Evolutionary conservation across 2,888 invertebrate species (phyloP).

Genomic region (Auanema freiburgensis): DNA sequence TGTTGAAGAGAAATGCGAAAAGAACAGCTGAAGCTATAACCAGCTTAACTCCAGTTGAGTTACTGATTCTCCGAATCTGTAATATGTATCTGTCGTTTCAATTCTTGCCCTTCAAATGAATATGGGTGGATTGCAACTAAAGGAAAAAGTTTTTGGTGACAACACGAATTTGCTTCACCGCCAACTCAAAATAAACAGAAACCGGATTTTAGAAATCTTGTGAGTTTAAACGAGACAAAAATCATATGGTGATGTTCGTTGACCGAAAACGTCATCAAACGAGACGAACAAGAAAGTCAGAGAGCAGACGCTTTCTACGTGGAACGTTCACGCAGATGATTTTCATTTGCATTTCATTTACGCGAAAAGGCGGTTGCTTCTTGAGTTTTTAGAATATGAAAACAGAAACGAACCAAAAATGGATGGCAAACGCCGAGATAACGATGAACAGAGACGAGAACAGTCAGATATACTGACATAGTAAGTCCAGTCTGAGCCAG

Average conservation of each 20-base stretch:
- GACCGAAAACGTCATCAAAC: too few relatives aligned
- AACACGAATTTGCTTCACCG: too few relatives aligned
- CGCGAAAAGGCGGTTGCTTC: conserved; percentile 4
- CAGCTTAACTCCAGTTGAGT: conserved; percentile 35
- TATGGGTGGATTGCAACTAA: too few relatives aligned
- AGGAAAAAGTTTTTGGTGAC: too few relatives aligned
- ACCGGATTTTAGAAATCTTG: too few relatives aligned
- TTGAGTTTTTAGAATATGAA: background rate
- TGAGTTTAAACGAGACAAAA: too few relatives aligned
- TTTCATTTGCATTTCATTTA: conserved; percentile 37
- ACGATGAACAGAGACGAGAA: conserved; percentile 56
- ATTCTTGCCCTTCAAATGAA: too few relatives aligned
- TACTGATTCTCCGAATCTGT: conserved; percentile 52
- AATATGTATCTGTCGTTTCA: conserved; percentile 7
- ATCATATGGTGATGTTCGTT: too few relatives aligned
- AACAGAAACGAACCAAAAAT: conserved; percentile 33
- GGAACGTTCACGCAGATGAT: conserved; percentile 25
- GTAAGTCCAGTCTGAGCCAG: conserved; percentile 49
- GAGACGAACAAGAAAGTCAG: too few relatives aligned
- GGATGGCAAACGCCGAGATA: conserved; percentile 60
- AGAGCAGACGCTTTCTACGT: background rate
- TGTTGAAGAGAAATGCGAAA: conserved; percentile 50
- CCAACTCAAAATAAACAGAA: too few relatives aligned
- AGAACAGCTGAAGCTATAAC: conserved; percentile 33
- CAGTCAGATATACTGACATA: conserved; percentile 55